Evolutionary conservation across 2,888 invertebrate species (phyloP).

Genomic region (Lithophane semibrunnea): DNA sequence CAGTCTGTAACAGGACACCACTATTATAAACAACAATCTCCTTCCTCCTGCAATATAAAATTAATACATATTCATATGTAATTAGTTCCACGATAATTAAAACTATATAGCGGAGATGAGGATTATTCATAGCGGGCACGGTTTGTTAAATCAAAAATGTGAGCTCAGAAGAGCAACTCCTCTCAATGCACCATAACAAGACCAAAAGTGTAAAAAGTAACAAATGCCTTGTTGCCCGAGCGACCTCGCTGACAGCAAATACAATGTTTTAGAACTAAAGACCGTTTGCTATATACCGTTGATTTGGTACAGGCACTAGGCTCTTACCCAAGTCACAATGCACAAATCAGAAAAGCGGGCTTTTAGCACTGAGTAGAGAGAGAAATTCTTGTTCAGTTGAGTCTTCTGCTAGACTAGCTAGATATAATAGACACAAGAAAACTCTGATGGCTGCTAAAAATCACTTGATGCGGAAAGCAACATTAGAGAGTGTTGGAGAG

Average conservation of each 20-base stretch:
- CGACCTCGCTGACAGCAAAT: background rate
- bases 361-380: background rate
- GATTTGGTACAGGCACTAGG: background rate
- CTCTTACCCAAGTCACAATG: background rate
- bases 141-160: background rate
- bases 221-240: background rate
- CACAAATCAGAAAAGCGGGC: background rate
- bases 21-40: background rate
- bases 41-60: slow-evolving; percentile 40
- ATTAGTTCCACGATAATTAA: slow-evolving; percentile 62
- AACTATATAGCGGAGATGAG: slow-evolving; percentile 59
- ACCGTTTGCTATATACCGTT: background rate
- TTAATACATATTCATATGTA: slow-evolving; percentile 58
- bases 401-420: background rate
- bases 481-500: background rate
- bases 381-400: background rate
- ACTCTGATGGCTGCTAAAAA: background rate
- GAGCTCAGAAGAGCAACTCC: slow-evolving; percentile 30
- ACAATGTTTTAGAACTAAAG: background rate
- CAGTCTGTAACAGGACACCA: background rate
- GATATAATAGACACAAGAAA: background rate
- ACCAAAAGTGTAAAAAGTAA: background rate
- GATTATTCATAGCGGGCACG: slow-evolving; percentile 50
- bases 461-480: background rate
- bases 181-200: background rate